phyloP scores from a whole-genome alignment of 2,797 vertebrate genomes.

The Tiaroga cobitis region DNA sequence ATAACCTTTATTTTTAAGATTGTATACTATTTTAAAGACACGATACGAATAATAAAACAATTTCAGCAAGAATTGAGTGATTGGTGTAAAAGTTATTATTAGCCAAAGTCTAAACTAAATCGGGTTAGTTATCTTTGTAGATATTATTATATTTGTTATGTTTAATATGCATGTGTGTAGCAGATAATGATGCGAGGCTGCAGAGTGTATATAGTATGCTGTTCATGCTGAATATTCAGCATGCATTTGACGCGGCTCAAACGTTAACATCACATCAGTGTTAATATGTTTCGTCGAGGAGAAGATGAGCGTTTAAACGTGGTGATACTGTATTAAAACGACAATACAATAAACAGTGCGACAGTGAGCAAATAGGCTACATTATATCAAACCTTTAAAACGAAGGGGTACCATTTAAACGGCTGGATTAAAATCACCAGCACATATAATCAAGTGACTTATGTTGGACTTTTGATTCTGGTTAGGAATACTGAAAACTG shows the following conservation, averaged over 20 bases:
- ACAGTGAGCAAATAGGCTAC: not conserved
- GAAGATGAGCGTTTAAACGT: not conserved
- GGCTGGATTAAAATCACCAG: not conserved
- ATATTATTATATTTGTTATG: not conserved
- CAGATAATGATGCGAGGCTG: not conserved
- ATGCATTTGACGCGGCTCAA: not conserved
- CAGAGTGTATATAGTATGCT: no score
- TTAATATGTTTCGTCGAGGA: not conserved
- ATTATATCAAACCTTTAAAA: not conserved
- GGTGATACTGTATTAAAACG: not conserved
- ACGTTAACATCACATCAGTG: not conserved
- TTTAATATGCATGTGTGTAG: not conserved
- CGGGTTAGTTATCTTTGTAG: not conserved
- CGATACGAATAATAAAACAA: not conserved
- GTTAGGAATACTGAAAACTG: not conserved
- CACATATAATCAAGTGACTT: not conserved
- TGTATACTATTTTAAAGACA: not conserved
- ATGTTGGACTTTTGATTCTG: not conserved
- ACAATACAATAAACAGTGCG: not conserved
- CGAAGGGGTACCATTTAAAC: not conserved
- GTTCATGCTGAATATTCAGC: not conserved
- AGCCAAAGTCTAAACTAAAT: not conserved
- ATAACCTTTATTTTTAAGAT: not conserved
- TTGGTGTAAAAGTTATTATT: not conserved
- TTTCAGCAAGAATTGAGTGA: not conserved